Evolutionary conservation across 2,797 vertebrate species (phyloP).

Genomic region (Sphenopsis melanotis): DNA sequence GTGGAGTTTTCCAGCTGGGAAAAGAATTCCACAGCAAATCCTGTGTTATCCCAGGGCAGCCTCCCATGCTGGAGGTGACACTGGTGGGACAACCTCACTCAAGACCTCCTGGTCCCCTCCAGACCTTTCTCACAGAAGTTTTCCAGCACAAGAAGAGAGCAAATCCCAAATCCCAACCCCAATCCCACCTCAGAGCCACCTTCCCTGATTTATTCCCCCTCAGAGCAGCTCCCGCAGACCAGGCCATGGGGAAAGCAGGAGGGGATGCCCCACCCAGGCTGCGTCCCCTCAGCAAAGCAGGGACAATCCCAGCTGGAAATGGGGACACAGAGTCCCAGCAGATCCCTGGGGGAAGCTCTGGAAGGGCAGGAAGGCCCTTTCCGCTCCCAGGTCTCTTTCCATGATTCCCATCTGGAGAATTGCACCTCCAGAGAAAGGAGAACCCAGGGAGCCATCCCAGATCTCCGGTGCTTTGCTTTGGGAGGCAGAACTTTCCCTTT

Average conservation of each 20-base stretch:
- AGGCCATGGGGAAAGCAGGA: background rate
- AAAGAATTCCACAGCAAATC: background rate
- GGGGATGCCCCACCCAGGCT: background rate
- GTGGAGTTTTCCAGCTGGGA: background rate
- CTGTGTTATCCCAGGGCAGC: background rate
- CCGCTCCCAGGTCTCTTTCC: background rate
- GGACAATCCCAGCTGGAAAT: background rate
- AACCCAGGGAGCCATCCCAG: background rate
- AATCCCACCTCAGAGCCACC: background rate
- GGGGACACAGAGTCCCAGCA: background rate
- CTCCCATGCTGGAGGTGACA: background rate
- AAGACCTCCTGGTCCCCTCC: accelerated
- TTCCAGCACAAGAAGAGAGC: background rate
- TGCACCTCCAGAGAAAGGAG: background rate
- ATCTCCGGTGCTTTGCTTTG: background rate
- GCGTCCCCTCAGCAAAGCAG: background rate
- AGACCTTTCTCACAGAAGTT: background rate
- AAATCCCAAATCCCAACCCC: background rate
- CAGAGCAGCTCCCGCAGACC: background rate
- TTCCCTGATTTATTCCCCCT: background rate
- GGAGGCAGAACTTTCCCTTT: background rate
- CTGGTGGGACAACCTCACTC: background rate
- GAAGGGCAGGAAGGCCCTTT: background rate
- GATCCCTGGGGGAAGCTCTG: background rate
- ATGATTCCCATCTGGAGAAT: background rate